Percentiles rank a stretch among this genome's conserved stretches.
Evolutionary conservation across 2,113 vertebrate species (phyloP).

Genomic region (Lanius collurio): DNA sequence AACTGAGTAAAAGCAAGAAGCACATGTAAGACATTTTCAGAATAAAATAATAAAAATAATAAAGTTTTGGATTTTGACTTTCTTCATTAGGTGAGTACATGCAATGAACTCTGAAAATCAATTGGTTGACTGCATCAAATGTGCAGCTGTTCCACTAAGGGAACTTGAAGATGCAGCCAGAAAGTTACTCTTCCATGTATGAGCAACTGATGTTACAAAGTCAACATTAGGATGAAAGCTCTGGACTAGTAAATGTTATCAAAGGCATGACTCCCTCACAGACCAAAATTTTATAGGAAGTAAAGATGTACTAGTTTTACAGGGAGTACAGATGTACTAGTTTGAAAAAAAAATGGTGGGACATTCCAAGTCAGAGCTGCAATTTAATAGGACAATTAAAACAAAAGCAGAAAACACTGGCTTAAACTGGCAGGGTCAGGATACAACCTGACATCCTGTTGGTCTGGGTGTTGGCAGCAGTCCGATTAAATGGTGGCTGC

Average conservation of each 20-base stretch:
- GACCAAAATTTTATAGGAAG: background rate
- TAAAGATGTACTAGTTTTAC: background rate
- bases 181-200: background rate
- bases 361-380: background rate
- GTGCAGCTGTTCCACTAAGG: background rate
- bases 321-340: background rate
- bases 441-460: background rate
- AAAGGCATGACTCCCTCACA: background rate
- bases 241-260: background rate
- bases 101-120: background rate
- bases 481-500: background rate
- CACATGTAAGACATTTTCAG: background rate
- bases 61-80: background rate
- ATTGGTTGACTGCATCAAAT: background rate
- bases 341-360: background rate
- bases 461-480: background rate
- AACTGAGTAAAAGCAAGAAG: accelerated
- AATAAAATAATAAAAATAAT: background rate
- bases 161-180: background rate
- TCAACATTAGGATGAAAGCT: background rate
- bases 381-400: background rate
- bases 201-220: background rate
- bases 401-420: background rate
- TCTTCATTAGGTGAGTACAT: background rate
- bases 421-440: background rate